Percentiles rank a stretch among this genome's conserved stretches.
Conservation (phyloP, 2,797 vertebrate genomes). For the Erithacus rubecula region DNA sequence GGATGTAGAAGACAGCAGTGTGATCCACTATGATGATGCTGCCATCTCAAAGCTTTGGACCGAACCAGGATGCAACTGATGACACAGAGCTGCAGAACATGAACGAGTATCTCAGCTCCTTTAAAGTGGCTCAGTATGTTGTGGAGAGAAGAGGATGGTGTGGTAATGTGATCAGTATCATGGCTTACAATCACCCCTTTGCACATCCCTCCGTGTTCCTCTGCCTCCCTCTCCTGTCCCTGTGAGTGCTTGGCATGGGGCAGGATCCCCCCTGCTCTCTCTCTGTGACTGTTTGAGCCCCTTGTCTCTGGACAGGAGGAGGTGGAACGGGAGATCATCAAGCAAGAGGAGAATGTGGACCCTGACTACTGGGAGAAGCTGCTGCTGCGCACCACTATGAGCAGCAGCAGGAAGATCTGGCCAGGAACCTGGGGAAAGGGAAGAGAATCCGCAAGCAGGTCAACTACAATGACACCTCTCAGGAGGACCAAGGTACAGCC, state of each 20-base stretch:
- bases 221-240: not conserved
- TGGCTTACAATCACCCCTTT: conserved; percentile 13
- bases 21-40: conserved; percentile 96
- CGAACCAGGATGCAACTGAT: conserved; percentile 93
- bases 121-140: conserved; percentile 99
- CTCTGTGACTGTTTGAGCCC: rapidly evolving
- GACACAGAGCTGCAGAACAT: conserved; percentile 98
- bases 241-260: rapidly evolving
- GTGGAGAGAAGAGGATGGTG: conserved; percentile 95
- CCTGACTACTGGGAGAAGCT: conserved; percentile 99
- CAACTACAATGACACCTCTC: conserved; percentile 98
- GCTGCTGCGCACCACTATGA: conserved; percentile 94
- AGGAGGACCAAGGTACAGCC: conserved; percentile 95
- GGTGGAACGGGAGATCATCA: conserved; percentile 97
- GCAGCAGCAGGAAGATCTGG: conserved; percentile 97
- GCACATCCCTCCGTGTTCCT: not conserved
- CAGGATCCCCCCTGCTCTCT: not conserved
- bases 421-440: conserved; percentile 94
- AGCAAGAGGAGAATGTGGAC: conserved; percentile 98
- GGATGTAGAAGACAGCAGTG: conserved; percentile 93
- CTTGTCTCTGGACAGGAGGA: conserved; percentile 82
- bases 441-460: conserved; percentile 98
- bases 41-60: conserved; percentile 98
- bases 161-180: conserved; percentile 82
- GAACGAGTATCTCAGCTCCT: conserved; percentile 99